A percentile compares a stretch with the other conserved stretches of the same genome.
Evolutionary conservation across 1,140 invertebrate species (phyloP).

Genomic region (Nautilus pompilius): DNA sequence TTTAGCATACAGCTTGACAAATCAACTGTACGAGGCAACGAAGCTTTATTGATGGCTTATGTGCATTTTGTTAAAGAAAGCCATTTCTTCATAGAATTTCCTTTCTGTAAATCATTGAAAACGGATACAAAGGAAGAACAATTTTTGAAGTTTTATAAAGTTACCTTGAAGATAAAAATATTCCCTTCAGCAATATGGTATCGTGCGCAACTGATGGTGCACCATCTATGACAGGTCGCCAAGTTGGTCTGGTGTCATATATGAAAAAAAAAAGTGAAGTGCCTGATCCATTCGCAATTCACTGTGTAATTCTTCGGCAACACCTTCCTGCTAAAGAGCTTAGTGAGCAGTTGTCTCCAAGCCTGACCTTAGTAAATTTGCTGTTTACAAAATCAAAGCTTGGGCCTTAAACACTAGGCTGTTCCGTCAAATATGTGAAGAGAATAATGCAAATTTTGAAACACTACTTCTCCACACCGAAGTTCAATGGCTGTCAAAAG

Average conservation of each 20-base stretch:
- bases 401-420: background rate
- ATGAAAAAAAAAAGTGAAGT: too few relatives aligned
- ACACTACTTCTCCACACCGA: background rate
- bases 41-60: background rate
- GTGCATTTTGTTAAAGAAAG: background rate
- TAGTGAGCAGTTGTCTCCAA: background rate
- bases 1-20: background rate
- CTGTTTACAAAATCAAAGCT: too few relatives aligned
- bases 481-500: background rate
- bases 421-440: background rate
- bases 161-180: background rate
- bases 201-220: background rate
- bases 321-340: background rate
- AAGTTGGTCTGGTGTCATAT: background rate
- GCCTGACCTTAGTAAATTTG: too few relatives aligned
- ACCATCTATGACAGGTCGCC: background rate
- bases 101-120: background rate
- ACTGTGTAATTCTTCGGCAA: background rate
- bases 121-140: background rate
- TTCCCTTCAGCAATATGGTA: background rate
- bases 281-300: background rate
- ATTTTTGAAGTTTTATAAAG: background rate
- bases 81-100: background rate
- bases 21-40: background rate
- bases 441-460: background rate